Conservation (phyloP, 2,113 vertebrate genomes). For the Poeciliopsis retropinna region DNA sequence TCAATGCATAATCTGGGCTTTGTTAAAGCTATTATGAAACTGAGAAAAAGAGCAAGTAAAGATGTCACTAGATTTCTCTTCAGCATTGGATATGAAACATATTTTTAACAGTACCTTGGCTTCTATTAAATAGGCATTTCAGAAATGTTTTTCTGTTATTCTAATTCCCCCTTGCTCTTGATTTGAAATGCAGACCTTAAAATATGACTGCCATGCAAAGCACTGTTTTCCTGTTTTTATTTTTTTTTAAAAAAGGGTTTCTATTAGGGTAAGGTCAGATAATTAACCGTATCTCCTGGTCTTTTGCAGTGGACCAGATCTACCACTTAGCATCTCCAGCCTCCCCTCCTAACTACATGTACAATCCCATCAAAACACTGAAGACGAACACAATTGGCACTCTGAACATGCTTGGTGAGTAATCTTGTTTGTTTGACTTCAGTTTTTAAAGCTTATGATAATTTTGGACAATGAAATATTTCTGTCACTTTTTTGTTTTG, state of each 20-base stretch:
- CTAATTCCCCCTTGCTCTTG: background rate
- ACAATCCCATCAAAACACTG: conserved; percentile 98
- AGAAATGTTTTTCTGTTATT: background rate
- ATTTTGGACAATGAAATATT: background rate
- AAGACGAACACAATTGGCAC: conserved; percentile 99
- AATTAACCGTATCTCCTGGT: conserved; percentile 4
- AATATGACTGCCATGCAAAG: background rate
- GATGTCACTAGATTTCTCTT: too few relatives aligned
- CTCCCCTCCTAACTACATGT: conserved; percentile 99
- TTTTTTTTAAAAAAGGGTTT: background rate
- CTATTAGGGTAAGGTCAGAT: background rate
- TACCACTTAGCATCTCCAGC: conserved; percentile 98
- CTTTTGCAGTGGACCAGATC: conserved; percentile 92
- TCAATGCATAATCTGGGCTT: background rate
- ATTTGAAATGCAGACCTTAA: background rate
- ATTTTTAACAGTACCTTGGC: background rate
- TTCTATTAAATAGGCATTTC: background rate
- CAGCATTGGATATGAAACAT: too few relatives aligned
- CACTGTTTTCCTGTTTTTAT: background rate
- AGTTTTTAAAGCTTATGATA: background rate
- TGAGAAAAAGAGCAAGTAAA: too few relatives aligned
- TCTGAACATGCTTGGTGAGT: conserved; percentile 97
- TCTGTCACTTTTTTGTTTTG: background rate
- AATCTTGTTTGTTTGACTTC: background rate
- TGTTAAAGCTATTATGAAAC: background rate